These are phyloP conservation scores for Gadus chalcogrammus DNA, from an alignment of 2,113 vertebrate genomes.

Conservation along the genomic window DNA sequence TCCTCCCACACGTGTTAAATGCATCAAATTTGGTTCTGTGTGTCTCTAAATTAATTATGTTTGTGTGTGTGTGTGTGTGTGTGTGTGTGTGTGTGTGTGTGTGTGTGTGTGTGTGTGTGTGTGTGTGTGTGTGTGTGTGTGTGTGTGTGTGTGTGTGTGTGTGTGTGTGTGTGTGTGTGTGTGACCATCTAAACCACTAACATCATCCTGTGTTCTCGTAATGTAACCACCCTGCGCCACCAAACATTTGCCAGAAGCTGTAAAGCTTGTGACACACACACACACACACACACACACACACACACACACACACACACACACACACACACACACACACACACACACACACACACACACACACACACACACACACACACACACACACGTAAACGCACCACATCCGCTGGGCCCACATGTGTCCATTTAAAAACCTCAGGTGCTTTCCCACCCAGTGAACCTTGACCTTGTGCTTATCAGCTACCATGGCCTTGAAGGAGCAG, in stretches of 20 bases:
- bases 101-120: slow-evolving; percentile 10
- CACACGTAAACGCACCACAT: neutral
- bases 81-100: slow-evolving; percentile 21
- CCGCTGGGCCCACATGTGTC: slow-evolving; percentile 23
- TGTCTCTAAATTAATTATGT: slow-evolving; percentile 13
- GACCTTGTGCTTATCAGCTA: slow-evolving; percentile 28
- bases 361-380: slow-evolving; percentile 14
- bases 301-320: slow-evolving; percentile 6
- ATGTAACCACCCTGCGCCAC: slow-evolving; percentile 36
- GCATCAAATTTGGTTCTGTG: neutral
- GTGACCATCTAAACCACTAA: neutral
- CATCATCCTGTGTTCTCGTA: slow-evolving; percentile 18
- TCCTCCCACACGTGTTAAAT: neutral
- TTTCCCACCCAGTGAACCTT: slow-evolving; percentile 43
- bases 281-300: slow-evolving; percentile 5
- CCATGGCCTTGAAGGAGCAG: slow-evolving; percentile 23
- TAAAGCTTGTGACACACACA: slow-evolving; percentile 27
- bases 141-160: slow-evolving; percentile 21
- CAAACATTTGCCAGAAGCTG: slow-evolving; percentile 25
- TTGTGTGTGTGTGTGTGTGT: slow-evolving; percentile 20
- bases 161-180: slow-evolving; percentile 11
- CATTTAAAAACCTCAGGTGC: slow-evolving; percentile 58
- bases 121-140: slow-evolving; percentile 26
- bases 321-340: slow-evolving; percentile 23
- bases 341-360: slow-evolving; percentile 1